Evolutionary conservation across 2,113 vertebrate species (phyloP).

Genomic region (Trichomycterus rosablanca): DNA sequence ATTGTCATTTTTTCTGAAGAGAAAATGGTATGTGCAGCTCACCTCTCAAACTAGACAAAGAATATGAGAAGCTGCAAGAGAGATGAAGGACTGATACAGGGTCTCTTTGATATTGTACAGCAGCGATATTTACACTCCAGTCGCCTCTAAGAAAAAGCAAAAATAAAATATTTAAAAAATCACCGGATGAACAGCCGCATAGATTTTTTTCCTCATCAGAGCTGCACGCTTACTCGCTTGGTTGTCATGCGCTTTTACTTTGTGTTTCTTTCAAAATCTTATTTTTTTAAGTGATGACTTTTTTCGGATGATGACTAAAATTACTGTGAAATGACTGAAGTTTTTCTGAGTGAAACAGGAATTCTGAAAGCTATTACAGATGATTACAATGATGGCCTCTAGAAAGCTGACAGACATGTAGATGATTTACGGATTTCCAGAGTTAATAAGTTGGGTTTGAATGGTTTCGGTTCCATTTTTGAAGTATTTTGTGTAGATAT

Average conservation of each 20-base stretch:
- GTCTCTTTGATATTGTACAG: slow-evolving; percentile 34
- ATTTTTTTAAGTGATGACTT: slow-evolving; percentile 49
- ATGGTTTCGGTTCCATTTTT: slow-evolving; percentile 11
- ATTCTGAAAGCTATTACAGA: slow-evolving; percentile 14
- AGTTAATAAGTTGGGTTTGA: background rate
- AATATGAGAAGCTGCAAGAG: slow-evolving; percentile 27
- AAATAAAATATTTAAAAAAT: slow-evolving; percentile 41
- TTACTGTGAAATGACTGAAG: slow-evolving; percentile 34
- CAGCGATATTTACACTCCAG: slow-evolving; percentile 34
- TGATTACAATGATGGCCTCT: slow-evolving; percentile 17
- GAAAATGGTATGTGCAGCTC: slow-evolving; percentile 24
- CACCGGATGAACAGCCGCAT: slow-evolving; percentile 46
- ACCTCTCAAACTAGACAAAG: slow-evolving; percentile 36
- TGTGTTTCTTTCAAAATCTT: slow-evolving; percentile 34
- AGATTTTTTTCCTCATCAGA: slow-evolving; percentile 37
- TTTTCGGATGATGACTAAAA: slow-evolving; percentile 45
- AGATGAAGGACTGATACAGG: slow-evolving; percentile 12
- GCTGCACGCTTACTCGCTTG: slow-evolving; percentile 51
- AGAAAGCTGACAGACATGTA: slow-evolving; percentile 12
- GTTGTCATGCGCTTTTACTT: slow-evolving; percentile 40
- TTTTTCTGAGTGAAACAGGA: slow-evolving; percentile 17
- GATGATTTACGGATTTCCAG: slow-evolving; percentile 13
- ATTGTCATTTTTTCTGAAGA: slow-evolving; percentile 44
- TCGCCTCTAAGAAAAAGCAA: slow-evolving; percentile 35
- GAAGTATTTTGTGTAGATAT: slow-evolving; percentile 35